Evolutionary conservation across 2,888 invertebrate genomes (phyloP).

Genomic region (Cheilosia urbana): DNA sequence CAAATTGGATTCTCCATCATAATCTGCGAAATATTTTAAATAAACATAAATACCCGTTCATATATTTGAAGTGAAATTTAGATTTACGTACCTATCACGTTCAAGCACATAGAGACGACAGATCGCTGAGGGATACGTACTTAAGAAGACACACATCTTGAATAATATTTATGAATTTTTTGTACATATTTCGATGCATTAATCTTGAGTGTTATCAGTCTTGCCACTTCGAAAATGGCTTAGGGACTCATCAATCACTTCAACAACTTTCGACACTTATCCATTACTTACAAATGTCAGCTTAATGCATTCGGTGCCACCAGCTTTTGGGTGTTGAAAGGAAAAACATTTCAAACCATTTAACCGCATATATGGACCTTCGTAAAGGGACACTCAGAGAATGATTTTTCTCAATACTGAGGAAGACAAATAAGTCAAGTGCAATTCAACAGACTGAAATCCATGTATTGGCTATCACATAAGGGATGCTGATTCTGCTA

Average conservation of each 20-base stretch:
- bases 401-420: background rate
- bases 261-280: slow-evolving; percentile 53
- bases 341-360: slow-evolving; percentile 9
- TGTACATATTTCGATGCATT: slow-evolving; percentile 46
- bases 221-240: slow-evolving; percentile 46
- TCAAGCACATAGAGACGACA: no score
- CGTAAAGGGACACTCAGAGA: background rate
- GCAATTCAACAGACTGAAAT: background rate
- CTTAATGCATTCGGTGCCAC: slow-evolving; percentile 52
- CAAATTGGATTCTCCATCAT: no score
- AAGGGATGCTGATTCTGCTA: no score
- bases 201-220: slow-evolving; percentile 56
- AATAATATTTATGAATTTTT: slow-evolving; percentile 23
- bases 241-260: slow-evolving; percentile 66
- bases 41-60: no score
- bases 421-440: background rate
- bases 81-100: no score
- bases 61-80: no score
- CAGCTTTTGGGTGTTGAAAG: slow-evolving; percentile 9
- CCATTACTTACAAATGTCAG: slow-evolving; percentile 66
- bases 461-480: no score
- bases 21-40: no score
- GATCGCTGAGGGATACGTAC: no score
- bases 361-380: background rate
- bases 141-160: background rate